Conservation (phyloP, 1,140 invertebrate genomes). For the Papilio helenus region DNA sequence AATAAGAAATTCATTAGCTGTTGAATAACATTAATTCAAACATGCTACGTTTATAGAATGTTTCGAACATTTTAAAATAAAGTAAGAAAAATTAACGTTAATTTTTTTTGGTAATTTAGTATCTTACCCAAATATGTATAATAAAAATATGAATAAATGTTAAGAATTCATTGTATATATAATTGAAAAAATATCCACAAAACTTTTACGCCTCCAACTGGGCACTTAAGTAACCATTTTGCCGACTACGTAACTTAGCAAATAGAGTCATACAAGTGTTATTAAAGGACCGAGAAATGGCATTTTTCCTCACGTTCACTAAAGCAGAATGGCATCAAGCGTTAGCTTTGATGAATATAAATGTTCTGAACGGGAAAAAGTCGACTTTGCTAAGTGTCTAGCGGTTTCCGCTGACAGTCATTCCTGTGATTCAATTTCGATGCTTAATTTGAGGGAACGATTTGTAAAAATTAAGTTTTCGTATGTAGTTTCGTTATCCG, state of each 20-base stretch:
- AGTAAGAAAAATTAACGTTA: too few species aligned
- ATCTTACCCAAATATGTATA: too few species aligned
- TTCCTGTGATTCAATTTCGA: slow-evolving; percentile 52
- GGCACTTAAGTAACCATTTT: slow-evolving; percentile 1
- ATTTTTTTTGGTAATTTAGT: too few species aligned
- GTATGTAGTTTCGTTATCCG: neutral
- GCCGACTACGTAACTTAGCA: neutral
- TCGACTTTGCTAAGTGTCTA: slow-evolving; percentile 43
- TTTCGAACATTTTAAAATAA: too few species aligned
- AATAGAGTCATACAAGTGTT: slow-evolving; percentile 28
- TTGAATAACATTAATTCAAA: too few species aligned
- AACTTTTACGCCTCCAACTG: neutral
- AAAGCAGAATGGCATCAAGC: slow-evolving; percentile 44
- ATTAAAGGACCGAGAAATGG: slow-evolving; percentile 20
- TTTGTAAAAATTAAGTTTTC: slow-evolving; percentile 25
- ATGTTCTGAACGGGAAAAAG: slow-evolving; percentile 44
- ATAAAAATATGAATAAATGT: too few species aligned
- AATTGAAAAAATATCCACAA: neutral
- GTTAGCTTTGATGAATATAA: slow-evolving; percentile 51
- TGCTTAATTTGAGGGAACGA: slow-evolving; percentile 29
- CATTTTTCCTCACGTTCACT: slow-evolving; percentile 41
- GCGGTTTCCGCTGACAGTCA: slow-evolving; percentile 49
- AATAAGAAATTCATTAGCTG: too few species aligned
- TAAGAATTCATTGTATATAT: neutral
- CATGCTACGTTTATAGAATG: too few species aligned